Evolutionary conservation across 2,797 vertebrate species (phyloP).

Genomic region (Sphaeramia orbicularis): DNA sequence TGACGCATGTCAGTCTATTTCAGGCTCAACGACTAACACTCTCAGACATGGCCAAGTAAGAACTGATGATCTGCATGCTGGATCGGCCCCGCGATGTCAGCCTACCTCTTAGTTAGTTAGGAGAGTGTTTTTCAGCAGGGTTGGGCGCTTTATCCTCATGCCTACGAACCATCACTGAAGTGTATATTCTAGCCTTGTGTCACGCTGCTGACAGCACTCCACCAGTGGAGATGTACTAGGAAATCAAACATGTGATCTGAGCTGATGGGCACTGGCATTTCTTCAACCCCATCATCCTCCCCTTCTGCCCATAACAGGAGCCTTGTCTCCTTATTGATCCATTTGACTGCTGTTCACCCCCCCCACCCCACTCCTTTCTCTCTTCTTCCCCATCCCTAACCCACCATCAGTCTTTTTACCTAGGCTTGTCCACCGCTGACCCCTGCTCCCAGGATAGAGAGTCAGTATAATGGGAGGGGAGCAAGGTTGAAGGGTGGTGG

Average conservation of each 20-base stretch:
- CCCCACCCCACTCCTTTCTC: too few relatives aligned
- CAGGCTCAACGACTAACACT: slow-evolving; percentile 65
- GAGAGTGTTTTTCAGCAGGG: slow-evolving; percentile 49
- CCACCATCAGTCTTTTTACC: slow-evolving; percentile 47
- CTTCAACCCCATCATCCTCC: slow-evolving; percentile 45
- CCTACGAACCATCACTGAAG: slow-evolving; percentile 46
- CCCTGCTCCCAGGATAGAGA: slow-evolving; percentile 57
- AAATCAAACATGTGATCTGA: slow-evolving; percentile 69
- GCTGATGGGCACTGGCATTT: slow-evolving; percentile 65
- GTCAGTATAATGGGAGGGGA: slow-evolving; percentile 52
- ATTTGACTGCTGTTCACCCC: slow-evolving; percentile 48
- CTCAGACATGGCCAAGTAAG: slow-evolving; percentile 76
- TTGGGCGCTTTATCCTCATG: slow-evolving; percentile 53
- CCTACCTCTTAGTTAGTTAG: slow-evolving; percentile 48
- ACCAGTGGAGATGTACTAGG: slow-evolving; percentile 38
- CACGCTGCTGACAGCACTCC: slow-evolving; percentile 62
- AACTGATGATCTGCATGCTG: slow-evolving; percentile 65
- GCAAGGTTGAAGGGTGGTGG: slow-evolving; percentile 1
- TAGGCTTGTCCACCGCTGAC: slow-evolving; percentile 33
- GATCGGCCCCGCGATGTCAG: slow-evolving; percentile 56
- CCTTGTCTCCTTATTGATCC: slow-evolving; percentile 73
- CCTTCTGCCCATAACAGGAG: slow-evolving; percentile 69
- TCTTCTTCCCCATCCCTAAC: slow-evolving; percentile 24
- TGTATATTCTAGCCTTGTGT: slow-evolving; percentile 50
- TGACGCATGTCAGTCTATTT: slow-evolving; percentile 81